phyloP scores from a whole-genome alignment of 2,113 vertebrate genomes.

The Salvelinus alpinus region DNA sequence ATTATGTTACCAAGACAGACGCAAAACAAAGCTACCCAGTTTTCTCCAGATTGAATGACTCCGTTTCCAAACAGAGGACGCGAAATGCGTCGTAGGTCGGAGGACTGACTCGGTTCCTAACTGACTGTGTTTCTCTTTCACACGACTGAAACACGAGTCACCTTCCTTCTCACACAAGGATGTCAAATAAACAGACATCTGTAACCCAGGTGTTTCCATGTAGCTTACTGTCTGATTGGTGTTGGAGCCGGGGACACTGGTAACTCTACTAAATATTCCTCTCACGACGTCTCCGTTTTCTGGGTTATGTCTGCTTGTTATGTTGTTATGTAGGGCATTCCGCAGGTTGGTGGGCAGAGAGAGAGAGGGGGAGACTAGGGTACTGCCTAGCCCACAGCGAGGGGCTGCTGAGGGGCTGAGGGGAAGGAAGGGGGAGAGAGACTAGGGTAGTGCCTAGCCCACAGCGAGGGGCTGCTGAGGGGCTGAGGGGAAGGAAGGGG shows the following conservation, averaged over 20 bases:
- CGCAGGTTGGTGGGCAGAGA: not conserved
- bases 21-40: not conserved
- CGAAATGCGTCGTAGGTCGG: not conserved
- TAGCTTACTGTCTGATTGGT: no score
- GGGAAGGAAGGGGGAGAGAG: no score
- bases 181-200: no score
- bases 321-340: conserved; percentile 5
- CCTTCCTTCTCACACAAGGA: not conserved
- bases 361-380: no score
- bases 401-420: no score
- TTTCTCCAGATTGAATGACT: not conserved
- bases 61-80: not conserved
- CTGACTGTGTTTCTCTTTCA: not conserved
- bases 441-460: no score
- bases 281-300: not conserved
- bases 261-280: not conserved
- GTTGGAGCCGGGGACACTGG: not conserved
- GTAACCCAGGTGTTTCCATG: no score
- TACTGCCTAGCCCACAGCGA: no score
- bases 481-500: no score
- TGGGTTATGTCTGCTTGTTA: no score
- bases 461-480: no score
- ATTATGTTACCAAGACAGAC: not conserved
- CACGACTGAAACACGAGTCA: not conserved
- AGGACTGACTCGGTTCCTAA: not conserved